Evolutionary conservation across 2,113 vertebrate genomes (phyloP), one percentile per base, ranked within the genome.

Genomic region (Hippoglossus stenolepis): DNA sequence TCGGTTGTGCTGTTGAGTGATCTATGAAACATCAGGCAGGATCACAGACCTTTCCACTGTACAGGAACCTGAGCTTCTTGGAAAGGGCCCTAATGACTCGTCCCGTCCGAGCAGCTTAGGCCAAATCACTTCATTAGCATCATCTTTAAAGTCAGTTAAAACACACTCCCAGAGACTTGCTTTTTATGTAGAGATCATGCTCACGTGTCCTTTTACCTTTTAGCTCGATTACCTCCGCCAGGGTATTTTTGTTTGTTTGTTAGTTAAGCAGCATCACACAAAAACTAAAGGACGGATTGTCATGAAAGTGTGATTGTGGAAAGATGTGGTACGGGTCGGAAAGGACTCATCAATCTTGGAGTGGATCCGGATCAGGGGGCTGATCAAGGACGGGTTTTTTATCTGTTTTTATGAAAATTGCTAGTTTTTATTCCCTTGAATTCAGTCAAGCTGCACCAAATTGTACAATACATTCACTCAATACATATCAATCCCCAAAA

Each of bases 1-100:
- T 87, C 78, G 72, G 69, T 62, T 14, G 67, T 61, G 18, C 65
- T 72, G 65, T 62, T 75, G 76, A 88, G 56, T 74, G 71, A 84
- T 85, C 40, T 75, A 57, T 85, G 79, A 89, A 76, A 74, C 77
- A 78, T 87, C 71, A 40, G 57, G 72, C 31, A 11, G 9, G 73
- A 75, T 82, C 79, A 66, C 64, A 80, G 78, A 73, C 76, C 65
- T 78, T 79, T 85, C 40, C 73, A 69, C 78, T 67, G 10, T 66
- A 69, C 58, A 47, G 78, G 65, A 62, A 88, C 79, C 79, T 54
- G 77, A 70, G 62, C 74, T 65, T 73, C 73, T 83, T 77, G 61
- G 69, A 83, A 14, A 66, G 45, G 49, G 53, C 73, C 56, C 28
- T 80, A 69, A 76, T 65, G 77, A 65, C 28, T 69, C 53, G 13